Evolutionary conservation across 2,113 vertebrate species (phyloP).

Genomic region (Ploceus nigricollis): DNA sequence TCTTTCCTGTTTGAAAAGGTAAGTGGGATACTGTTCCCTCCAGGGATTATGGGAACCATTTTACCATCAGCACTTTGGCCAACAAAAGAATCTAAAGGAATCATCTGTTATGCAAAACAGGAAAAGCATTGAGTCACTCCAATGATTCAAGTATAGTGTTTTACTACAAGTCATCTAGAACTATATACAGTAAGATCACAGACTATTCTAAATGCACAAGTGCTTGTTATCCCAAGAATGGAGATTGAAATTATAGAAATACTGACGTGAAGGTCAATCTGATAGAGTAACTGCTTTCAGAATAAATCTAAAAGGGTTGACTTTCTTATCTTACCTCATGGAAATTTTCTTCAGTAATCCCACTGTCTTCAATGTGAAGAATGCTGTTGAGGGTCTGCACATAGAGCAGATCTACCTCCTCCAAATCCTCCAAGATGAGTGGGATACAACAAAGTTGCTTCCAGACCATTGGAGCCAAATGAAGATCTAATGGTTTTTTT

Average conservation of each 20-base stretch:
- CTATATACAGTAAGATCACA: background rate
- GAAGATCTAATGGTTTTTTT: constrained; percentile 86
- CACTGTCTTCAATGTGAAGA: constrained; percentile 91
- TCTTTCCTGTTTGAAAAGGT: constrained; percentile 86
- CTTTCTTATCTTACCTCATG: constrained; percentile 73
- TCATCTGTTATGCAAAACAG: constrained; percentile 74
- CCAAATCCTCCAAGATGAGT: constrained; percentile 82
- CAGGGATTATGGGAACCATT: constrained; percentile 88
- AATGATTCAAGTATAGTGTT: background rate
- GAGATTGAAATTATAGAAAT: background rate
- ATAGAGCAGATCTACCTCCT: constrained; percentile 86
- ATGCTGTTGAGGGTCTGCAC: constrained; percentile 89
- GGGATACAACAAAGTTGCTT: constrained; percentile 88
- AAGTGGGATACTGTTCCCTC: constrained; percentile 86
- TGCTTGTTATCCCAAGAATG: background rate
- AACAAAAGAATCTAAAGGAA: constrained; percentile 87
- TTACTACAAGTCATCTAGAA: background rate
- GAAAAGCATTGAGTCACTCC: background rate
- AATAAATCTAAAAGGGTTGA: background rate
- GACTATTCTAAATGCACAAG: background rate
- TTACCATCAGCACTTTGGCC: constrained; percentile 87
- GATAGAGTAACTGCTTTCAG: background rate
- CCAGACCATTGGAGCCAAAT: constrained; percentile 85
- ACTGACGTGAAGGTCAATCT: background rate
- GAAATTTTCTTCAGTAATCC: constrained; percentile 86